Evolutionary conservation across 2,888 invertebrate species (phyloP), one percentile per base, ranked within the genome.

Genomic region (Neoitamus cyanurus): DNA sequence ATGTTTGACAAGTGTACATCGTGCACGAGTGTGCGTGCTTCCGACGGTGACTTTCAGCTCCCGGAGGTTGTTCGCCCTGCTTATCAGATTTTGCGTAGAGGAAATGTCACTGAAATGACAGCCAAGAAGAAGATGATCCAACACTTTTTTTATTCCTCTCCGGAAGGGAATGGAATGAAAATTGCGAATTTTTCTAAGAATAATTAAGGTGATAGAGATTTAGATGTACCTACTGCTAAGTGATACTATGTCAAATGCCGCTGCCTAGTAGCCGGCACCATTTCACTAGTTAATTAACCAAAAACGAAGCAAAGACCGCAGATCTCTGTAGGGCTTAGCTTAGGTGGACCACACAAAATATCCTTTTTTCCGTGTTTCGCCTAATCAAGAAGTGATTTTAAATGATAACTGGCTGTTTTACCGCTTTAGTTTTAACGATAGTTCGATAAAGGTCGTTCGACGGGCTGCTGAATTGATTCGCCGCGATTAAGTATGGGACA

Each of bases 401-500:
- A 78, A 42, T 30, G 31, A 48, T n/a, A 30, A 28, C n/a, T 78
- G 31, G 30, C n/a, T 78, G 28, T 68, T 48, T 58, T 58, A 34
- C 5, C 58, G 31, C 20, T 68, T 48, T 34, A 68, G 20, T 58
- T 80, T 34, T 36, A 31, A 80, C 30, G 6, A 31, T 58, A 80
- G 15, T 80, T 80, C 20, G 13, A 31, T 80, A 68, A 58, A 48
- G 34, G 48, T 48, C 48, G 48, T 48, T 48, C 15, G 0, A 58
- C 58, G 25, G 25, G 58, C 9, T 34, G 25, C 28, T 46, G 28
- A 77, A 77, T 11, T 37, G 25, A 42, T 13, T 42, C 20, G 46
- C 46, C n/a, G 42, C 37, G 34, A 34, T n/a, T 58, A 80, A 58
- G 34, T 31, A 83, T 83, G 83, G 83, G 83, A 42, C 83, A 83